Conservation (phyloP, 1,140 invertebrate species). For the Penaeus japonicus region DNA sequence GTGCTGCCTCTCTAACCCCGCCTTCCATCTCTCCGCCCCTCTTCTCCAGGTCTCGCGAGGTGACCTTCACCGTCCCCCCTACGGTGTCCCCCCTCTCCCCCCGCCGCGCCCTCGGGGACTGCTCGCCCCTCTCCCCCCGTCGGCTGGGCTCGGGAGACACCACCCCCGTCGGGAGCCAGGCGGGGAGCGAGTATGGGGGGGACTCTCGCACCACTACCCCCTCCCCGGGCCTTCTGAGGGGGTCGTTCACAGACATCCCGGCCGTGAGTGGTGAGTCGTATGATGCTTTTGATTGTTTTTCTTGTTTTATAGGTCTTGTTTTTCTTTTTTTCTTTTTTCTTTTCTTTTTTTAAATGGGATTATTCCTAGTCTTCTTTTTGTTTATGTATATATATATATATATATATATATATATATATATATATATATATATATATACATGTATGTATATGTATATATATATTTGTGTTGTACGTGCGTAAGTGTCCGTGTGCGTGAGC, state of each 20-base stretch:
- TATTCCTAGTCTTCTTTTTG: too few species aligned
- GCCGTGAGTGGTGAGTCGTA: conserved; percentile 13
- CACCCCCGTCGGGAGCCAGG: conserved; percentile 36
- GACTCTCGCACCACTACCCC: conserved; percentile 50
- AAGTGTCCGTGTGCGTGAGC: too few species aligned
- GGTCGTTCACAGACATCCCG: conserved; percentile 37
- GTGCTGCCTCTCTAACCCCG: not conserved
- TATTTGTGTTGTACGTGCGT: too few species aligned
- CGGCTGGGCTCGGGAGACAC: conserved; percentile 46
- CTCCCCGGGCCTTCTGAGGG: conserved; percentile 37
- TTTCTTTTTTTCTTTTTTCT: too few species aligned
- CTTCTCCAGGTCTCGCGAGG: conserved; percentile 32
- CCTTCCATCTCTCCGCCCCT: not conserved
- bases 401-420: too few species aligned
- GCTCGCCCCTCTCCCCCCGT: conserved; percentile 40
- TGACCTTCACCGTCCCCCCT: conserved; percentile 43
- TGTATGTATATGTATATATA: too few species aligned
- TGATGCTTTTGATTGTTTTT: not conserved
- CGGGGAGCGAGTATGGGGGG: conserved; percentile 42
- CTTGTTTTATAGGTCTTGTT: not conserved
- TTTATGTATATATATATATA: too few species aligned
- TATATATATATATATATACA: too few species aligned
- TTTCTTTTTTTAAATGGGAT: too few species aligned
- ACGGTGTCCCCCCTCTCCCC: conserved; percentile 42
- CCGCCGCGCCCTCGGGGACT: conserved; percentile 37